Evolutionary conservation across 2,113 vertebrate species (phyloP).

Genomic region (Catharus minimus): DNA sequence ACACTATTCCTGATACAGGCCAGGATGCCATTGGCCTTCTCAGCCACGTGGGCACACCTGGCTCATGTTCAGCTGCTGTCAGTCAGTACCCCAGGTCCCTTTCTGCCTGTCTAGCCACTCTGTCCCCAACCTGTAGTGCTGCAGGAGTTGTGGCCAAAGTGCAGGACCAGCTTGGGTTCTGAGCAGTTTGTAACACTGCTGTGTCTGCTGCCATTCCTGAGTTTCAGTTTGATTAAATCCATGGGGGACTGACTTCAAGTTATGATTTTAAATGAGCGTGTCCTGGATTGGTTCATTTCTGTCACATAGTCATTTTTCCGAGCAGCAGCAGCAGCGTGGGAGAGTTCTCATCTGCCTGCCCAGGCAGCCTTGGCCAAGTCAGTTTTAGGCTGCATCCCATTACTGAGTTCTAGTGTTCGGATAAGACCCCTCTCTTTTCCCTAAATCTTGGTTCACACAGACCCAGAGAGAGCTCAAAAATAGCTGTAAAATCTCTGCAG

Average conservation of each 20-base stretch:
- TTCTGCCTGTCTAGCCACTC: not conserved
- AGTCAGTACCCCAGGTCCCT: not conserved
- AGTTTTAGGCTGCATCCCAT: not conserved
- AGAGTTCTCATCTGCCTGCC: not conserved
- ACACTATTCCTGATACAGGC: accelerated
- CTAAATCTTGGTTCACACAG: not conserved
- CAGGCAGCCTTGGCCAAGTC: not conserved
- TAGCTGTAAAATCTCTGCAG: not conserved
- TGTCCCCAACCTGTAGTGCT: not conserved
- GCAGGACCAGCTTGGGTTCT: not conserved
- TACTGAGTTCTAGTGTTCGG: not conserved
- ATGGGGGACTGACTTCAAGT: not conserved
- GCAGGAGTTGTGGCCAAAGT: not conserved
- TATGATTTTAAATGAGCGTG: not conserved
- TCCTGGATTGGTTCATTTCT: not conserved
- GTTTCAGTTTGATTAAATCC: not conserved
- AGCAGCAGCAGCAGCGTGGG: not conserved
- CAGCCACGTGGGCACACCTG: accelerated
- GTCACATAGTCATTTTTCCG: not conserved
- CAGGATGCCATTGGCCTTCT: not conserved
- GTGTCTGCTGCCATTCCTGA: not conserved
- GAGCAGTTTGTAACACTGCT: not conserved
- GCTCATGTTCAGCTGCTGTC: not conserved
- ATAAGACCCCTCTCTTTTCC: not conserved
- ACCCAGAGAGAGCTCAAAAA: not conserved